Conservation (phyloP, 2,797 vertebrate genomes). For the Acanthurus tractus region DNA sequence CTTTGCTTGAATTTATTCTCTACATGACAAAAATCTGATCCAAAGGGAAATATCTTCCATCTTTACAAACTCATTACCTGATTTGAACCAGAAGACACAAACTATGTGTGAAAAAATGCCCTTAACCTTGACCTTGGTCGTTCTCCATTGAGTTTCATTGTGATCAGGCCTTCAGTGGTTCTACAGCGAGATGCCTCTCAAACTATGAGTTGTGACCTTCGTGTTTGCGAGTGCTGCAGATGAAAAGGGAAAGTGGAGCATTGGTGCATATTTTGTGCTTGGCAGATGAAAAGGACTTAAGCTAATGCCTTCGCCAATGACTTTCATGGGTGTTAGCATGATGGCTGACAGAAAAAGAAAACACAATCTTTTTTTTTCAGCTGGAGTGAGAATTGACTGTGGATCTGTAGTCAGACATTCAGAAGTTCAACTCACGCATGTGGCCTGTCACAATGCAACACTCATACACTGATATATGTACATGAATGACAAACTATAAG, state of each 20-base stretch:
- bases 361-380: not conserved
- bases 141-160: slow-evolving; percentile 32
- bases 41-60: no score
- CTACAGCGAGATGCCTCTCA: not conserved
- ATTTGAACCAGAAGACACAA: no score
- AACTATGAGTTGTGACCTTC: slow-evolving; percentile 9
- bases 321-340: not conserved
- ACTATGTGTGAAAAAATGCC: no score
- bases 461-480: not conserved
- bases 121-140: slow-evolving; percentile 32
- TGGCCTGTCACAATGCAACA: not conserved
- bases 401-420: not conserved
- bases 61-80: no score
- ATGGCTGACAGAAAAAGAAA: not conserved
- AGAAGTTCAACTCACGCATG: not conserved
- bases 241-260: not conserved
- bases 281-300: not conserved
- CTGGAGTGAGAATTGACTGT: not conserved
- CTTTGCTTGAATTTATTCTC: no score
- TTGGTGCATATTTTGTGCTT: not conserved
- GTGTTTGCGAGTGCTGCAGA: not conserved
- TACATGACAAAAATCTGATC: no score
- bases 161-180: slow-evolving; percentile 20
- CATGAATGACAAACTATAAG: not conserved
- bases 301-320: not conserved